Evolutionary conservation across 2,888 invertebrate species (phyloP).

Genomic region (Troides oblongomaculatus): DNA sequence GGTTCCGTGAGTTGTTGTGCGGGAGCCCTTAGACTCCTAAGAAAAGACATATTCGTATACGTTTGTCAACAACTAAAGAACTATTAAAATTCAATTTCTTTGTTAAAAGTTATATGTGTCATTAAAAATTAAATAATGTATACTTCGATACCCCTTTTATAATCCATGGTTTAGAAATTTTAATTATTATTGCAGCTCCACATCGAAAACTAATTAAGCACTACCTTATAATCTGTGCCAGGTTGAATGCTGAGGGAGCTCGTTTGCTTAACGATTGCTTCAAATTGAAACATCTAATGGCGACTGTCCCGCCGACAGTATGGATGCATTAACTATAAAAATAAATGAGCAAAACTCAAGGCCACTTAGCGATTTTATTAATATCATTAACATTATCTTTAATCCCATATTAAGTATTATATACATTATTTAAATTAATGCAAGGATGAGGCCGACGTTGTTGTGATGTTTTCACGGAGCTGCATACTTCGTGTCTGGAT

Average conservation of each 20-base stretch:
- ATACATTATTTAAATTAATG: slow-evolving; percentile 15
- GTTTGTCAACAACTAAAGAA: too few relatives aligned
- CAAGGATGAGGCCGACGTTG: not conserved
- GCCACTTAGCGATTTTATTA: slow-evolving; percentile 26
- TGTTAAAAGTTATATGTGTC: too few relatives aligned
- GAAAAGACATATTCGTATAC: too few relatives aligned
- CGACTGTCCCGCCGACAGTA: slow-evolving; percentile 1
- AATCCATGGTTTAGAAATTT: not conserved
- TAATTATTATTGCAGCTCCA: not conserved
- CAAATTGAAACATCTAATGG: not conserved
- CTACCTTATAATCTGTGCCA: not conserved
- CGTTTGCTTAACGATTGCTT: not conserved
- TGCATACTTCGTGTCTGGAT: slow-evolving; percentile 10
- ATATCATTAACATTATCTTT: slow-evolving; percentile 31
- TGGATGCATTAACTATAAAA: slow-evolving; percentile 9
- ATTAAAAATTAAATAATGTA: too few relatives aligned
- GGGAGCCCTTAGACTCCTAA: too few relatives aligned
- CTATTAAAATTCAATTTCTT: too few relatives aligned
- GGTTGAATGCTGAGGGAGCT: not conserved
- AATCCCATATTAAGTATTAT: slow-evolving; percentile 28
- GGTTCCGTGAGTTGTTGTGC: too few relatives aligned
- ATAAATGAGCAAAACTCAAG: slow-evolving; percentile 37
- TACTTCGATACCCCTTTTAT: too few relatives aligned
- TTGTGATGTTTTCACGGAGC: slow-evolving; percentile 2
- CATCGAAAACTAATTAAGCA: not conserved